Conservation (phyloP, 35 echinoderm and acorn worm species). For the Heliocidaris erythrogramma region DNA sequence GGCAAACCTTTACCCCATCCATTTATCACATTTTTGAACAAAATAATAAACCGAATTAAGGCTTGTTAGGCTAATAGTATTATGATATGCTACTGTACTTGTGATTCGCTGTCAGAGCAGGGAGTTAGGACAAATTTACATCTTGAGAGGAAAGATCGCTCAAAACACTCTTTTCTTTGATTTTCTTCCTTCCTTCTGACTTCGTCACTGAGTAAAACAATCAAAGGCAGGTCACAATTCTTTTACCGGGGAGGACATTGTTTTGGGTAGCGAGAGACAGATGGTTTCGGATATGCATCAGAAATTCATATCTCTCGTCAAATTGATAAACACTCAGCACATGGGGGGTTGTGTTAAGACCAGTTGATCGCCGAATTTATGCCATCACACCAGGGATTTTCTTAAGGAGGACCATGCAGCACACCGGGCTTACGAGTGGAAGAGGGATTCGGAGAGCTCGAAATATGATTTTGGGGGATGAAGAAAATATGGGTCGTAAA, state of each 20-base stretch:
- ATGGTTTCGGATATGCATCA: not conserved
- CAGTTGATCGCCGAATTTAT: not conserved
- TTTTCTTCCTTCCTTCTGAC: no score
- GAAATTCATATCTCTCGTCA: conserved; percentile 11
- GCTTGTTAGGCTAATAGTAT: no score
- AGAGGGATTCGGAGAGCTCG: not conserved
- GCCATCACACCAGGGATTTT: not conserved
- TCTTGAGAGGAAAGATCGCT: no score
- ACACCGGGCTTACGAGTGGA: not conserved
- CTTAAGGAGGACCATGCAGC: not conserved
- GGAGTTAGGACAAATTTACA: no score
- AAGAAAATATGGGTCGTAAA: not conserved
- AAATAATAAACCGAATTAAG: no score
- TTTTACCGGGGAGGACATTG: not conserved
- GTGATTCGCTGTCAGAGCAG: no score
- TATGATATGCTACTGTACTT: no score
- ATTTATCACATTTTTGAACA: no score
- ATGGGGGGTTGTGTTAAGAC: not conserved
- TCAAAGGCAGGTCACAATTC: not conserved
- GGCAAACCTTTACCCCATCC: no score
- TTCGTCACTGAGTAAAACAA: no score
- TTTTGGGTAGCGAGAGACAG: not conserved
- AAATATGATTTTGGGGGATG: not conserved
- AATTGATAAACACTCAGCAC: not conserved
- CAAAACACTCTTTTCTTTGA: no score